Conservation (phyloP, 2,113 vertebrate species). For the Corythaixoides concolor region DNA sequence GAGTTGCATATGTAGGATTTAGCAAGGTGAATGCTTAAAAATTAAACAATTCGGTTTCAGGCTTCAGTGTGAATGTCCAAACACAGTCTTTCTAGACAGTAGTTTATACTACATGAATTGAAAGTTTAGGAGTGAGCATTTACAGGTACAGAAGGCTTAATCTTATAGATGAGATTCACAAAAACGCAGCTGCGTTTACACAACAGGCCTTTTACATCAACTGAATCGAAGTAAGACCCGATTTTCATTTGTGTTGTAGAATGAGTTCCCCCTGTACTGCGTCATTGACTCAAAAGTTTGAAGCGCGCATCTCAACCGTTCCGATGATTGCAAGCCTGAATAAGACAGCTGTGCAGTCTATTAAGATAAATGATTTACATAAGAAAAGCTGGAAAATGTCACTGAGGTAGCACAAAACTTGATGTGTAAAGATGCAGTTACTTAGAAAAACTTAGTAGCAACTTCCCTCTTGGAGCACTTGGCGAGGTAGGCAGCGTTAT, state of each 20-base stretch:
- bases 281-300: not conserved
- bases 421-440: not conserved
- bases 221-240: not conserved
- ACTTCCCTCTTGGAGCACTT: not conserved
- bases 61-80: not conserved
- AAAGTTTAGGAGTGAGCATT: not conserved
- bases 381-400: not conserved
- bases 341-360: not conserved
- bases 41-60: not conserved
- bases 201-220: not conserved
- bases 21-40: not conserved
- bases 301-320: not conserved
- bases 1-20: not conserved
- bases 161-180: not conserved
- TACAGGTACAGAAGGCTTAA: not conserved
- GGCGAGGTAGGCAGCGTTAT: not conserved
- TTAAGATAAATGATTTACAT: constrained; percentile 1
- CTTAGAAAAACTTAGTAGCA: not conserved
- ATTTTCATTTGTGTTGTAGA: constrained; percentile 5
- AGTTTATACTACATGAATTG: not conserved
- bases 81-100: not conserved
- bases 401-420: not conserved
- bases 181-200: not conserved
- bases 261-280: not conserved
- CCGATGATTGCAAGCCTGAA: not conserved